phyloP scores from a whole-genome alignment of 2,113 vertebrate species.

The Petromus typicus region DNA sequence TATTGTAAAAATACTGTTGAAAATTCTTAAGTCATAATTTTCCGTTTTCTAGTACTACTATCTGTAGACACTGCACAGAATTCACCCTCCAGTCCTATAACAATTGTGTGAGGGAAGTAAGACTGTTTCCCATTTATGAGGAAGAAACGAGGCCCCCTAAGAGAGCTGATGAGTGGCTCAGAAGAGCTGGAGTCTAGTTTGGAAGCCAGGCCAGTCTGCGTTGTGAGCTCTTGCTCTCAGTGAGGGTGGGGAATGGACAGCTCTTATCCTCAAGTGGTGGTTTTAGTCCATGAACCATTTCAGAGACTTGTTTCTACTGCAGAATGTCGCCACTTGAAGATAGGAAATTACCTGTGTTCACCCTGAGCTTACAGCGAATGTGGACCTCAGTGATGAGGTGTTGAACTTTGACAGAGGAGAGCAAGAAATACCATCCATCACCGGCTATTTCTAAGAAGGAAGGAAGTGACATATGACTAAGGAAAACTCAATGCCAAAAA shows the following conservation, averaged over 20 bases:
- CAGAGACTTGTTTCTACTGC: slow-evolving; percentile 18
- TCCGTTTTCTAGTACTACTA: slow-evolving; percentile 22
- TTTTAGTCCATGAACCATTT: not conserved
- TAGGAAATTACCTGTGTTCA: not conserved
- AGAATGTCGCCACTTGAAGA: not conserved
- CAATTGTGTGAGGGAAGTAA: not conserved
- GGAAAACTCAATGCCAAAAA: not conserved
- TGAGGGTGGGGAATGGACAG: not conserved
- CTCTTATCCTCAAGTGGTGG: not conserved
- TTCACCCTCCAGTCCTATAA: not conserved
- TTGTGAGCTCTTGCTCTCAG: slow-evolving; percentile 14
- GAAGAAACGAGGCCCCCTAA: not conserved
- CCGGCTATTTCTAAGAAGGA: slow-evolving; percentile 10
- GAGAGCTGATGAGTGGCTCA: not conserved
- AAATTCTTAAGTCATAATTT: slow-evolving; percentile 41
- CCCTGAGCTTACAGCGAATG: not conserved
- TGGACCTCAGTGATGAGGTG: not conserved
- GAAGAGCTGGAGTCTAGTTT: slow-evolving; percentile 6
- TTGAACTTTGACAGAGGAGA: not conserved
- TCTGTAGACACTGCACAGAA: not conserved
- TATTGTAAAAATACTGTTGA: slow-evolving; percentile 66
- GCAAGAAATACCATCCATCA: not conserved
- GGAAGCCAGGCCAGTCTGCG: slow-evolving; percentile 5
- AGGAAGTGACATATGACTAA: not conserved
- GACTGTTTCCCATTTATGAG: not conserved